Evolutionary conservation across 1,140 invertebrate species (phyloP).

Genomic region (Geopemphigus sp.): DNA sequence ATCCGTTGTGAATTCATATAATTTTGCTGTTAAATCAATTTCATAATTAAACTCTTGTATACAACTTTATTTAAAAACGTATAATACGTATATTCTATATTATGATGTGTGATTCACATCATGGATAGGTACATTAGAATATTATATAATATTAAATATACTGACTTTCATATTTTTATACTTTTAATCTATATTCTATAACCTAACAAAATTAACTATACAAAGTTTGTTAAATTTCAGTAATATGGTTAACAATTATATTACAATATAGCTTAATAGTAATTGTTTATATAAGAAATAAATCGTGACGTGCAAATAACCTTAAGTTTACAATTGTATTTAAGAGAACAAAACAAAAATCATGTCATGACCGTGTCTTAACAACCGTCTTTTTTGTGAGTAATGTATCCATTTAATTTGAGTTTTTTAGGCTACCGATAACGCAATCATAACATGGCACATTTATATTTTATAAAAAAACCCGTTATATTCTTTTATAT

Average conservation of each 20-base stretch:
- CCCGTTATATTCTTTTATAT: not conserved
- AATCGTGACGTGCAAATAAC: constrained; percentile 6
- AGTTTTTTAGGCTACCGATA: not conserved
- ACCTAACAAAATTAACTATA: not conserved
- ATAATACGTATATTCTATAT: too few relatives aligned
- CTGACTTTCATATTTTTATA: not conserved
- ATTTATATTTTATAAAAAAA: not conserved
- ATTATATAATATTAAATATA: not conserved
- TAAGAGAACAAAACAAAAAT: not conserved
- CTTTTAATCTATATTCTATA: not conserved
- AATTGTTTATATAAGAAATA: constrained; percentile 19
- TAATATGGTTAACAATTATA: not conserved
- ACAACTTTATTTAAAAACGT: too few relatives aligned
- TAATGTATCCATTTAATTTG: constrained; percentile 7
- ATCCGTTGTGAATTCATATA: too few relatives aligned
- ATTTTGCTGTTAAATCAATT: too few relatives aligned
- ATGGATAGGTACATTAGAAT: not conserved
- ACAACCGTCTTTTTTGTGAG: not conserved
- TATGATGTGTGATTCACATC: too few relatives aligned
- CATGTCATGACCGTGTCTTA: constrained; percentile 38
- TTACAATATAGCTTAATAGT: not conserved
- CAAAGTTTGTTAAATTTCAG: not conserved
- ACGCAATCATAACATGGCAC: not conserved
- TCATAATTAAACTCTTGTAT: too few relatives aligned
- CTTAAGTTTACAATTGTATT: constrained; percentile 24